Base-by-base conservation (phyloP, 2,113 vertebrate species). In the Chamaea fasciata region DNA sequence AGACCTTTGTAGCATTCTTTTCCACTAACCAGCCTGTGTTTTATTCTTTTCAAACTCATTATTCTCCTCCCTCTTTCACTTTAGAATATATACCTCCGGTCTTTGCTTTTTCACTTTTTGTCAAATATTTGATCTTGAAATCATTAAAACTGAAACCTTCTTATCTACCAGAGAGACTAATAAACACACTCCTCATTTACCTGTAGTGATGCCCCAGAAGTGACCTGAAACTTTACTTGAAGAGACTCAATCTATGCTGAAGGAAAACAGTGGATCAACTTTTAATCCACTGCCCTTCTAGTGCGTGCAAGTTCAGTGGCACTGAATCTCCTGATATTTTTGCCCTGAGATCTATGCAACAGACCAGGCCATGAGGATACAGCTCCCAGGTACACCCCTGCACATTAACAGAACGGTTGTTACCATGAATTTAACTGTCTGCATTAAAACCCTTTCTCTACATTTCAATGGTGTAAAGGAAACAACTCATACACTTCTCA, bases 61-160 rank as follows among this genome's bases (percentile, higher is more conserved):
- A 46, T 77, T 94, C 50, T 89, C 68, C 59, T 62, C 68, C 59
- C 52, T 13, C 73, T 89, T 86, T 91, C 87, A 56, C 76, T 87
- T 90, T 52, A 90, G 50, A 57, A 35, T 69, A 86, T 84, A 92
- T 76, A 94, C 55, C 62, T 96, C 69, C 9, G 0, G 75, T 90
- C 96, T 97, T 95, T 96, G 83, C 83, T 97, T 98, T 98, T 97
- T 97, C 97, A 95, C 97, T 97, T 97, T 97, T 94, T 92, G 92
- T 83, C 90, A 96, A 95, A 92, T 94, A 92, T 95, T 97, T 97
- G 95, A 95, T 96, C 94, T 94, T 96, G 92, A 5, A 35, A 78
- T 87, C 80, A 91, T 91, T 94, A 93, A 94, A 94, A 93, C 96
- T 89, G 83, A 90, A 96, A 96, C 90, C 47, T 64, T 69, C 96